Evolutionary conservation across 2,888 invertebrate genomes (phyloP).

Genomic region (Ennomos quercinarius): DNA sequence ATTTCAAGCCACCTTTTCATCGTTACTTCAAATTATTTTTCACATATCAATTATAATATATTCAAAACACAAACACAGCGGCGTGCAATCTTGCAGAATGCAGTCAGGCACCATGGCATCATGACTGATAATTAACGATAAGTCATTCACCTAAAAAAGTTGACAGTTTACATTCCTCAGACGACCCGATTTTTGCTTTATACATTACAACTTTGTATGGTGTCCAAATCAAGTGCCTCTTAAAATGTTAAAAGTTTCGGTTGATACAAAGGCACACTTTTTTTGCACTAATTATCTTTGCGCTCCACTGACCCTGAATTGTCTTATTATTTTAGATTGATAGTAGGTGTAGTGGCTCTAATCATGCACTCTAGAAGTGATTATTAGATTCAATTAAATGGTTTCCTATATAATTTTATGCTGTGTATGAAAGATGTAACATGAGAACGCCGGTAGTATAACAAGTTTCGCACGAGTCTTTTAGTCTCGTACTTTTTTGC

Average conservation of each 20-base stretch:
- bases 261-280: background rate
- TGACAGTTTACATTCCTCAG: too few relatives aligned
- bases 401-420: background rate
- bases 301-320: constrained; percentile 4
- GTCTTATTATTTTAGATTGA: constrained; percentile 1
- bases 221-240: too few relatives aligned
- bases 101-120: too few relatives aligned
- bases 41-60: too few relatives aligned
- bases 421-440: constrained; percentile 19
- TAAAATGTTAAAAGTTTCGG: too few relatives aligned
- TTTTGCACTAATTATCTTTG: constrained; percentile 2
- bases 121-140: too few relatives aligned
- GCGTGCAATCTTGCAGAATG: too few relatives aligned
- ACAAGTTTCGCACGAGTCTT: constrained; percentile 14
- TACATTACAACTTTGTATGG: too few relatives aligned
- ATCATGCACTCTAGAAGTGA: constrained; percentile 3
- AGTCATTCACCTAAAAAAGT: too few relatives aligned
- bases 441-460: constrained; percentile 24
- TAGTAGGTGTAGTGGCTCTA: background rate
- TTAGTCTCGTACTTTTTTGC: background rate
- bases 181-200: too few relatives aligned
- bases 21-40: too few relatives aligned
- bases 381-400: background rate
- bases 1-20: background rate
- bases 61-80: too few relatives aligned